A percentile compares a stretch with the other conserved stretches of the same genome.
phyloP scores from a whole-genome alignment of 2,113 vertebrate genomes.

The Chionodraco myersi region DNA sequence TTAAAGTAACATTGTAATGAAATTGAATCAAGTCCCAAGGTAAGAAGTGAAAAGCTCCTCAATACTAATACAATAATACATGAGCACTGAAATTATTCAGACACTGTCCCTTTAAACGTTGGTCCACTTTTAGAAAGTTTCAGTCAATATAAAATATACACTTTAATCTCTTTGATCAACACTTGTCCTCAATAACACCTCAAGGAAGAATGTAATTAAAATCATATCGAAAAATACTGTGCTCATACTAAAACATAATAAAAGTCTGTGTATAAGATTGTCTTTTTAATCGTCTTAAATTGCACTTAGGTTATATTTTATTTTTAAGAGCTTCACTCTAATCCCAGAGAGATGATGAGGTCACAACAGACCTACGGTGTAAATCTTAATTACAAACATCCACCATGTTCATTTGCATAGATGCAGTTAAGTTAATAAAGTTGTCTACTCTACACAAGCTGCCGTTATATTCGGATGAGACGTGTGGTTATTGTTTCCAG shows the following conservation, averaged over 20 bases:
- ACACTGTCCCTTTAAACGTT: slow-evolving; percentile 61
- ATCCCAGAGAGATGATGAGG: slow-evolving; percentile 18
- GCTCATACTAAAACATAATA: slow-evolving; percentile 4
- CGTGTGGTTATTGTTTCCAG: slow-evolving; percentile 26
- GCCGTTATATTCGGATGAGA: background rate
- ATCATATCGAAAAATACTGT: slow-evolving; percentile 23
- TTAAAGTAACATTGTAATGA: slow-evolving; percentile 23
- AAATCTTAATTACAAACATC: background rate
- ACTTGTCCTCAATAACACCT: background rate
- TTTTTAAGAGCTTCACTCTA: background rate
- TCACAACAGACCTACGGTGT: background rate
- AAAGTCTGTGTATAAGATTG: slow-evolving; percentile 33
- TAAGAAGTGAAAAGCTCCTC: slow-evolving; percentile 22
- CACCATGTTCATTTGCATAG: slow-evolving; percentile 4
- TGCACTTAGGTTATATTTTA: slow-evolving; percentile 72
- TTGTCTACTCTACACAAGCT: slow-evolving; percentile 6
- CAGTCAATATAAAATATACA: slow-evolving; percentile 46
- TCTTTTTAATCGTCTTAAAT: slow-evolving; percentile 47
- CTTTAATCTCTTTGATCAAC: slow-evolving; percentile 23
- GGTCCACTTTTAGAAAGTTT: slow-evolving; percentile 35
- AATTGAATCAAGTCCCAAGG: slow-evolving; percentile 30
- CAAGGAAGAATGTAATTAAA: background rate
- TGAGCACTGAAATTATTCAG: slow-evolving; percentile 51
- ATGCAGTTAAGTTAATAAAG: background rate
- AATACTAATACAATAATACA: slow-evolving; percentile 18